Base-by-base conservation (phyloP, 2,113 vertebrate species). In the Rhineura floridana region DNA sequence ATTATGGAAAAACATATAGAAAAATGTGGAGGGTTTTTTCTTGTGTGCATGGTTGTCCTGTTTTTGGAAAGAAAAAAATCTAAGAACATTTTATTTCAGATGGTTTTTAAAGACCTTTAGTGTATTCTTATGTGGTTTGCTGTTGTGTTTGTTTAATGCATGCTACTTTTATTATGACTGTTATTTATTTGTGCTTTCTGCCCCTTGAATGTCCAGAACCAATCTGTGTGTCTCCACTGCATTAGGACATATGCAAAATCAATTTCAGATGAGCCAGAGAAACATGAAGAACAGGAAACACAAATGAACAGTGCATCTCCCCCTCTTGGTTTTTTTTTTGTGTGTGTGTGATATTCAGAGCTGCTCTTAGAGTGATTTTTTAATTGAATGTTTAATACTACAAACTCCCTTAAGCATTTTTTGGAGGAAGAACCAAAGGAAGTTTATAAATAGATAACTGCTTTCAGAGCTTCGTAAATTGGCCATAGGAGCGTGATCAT, bases 401-500 rank as follows among this genome's bases (percentile, higher is more conserved):
- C 30, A 21, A 75, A 62, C 42, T 63, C 55, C 28, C 72, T 77
- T 55, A 39, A 59, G 48, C 9, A 28, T n/a, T 81, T 70, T 84
- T 85, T 62, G 52, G 55, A 76, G 2, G n/a, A 15, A 39, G 30
- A 10, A 12, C 23, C 17, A 44, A 73, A 21, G n/a, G 42, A 76
- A 44, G 1, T 63, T 59, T 30, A 39, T 59, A 73, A 85, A 75
- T 11, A 33, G 2, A 59, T 69, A 69, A 48, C 44, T 33, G 62
- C 8, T 59, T 59, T 82, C 17, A 48, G 28, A 77, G 23, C 33
- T 83, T 75, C 42, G 25, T 33, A 77, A 23, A 23, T 75, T 90
- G 84, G 87, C 87, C 30, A 1, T 89, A 90, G 88, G 91, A 83
- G 21, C 15, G 15, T 50, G 46, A n/a, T 30, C 30, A 23, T 83